These are phyloP conservation scores for Strix aluco DNA, from an alignment of 2,113 vertebrate species.

Conservation along the genomic window DNA sequence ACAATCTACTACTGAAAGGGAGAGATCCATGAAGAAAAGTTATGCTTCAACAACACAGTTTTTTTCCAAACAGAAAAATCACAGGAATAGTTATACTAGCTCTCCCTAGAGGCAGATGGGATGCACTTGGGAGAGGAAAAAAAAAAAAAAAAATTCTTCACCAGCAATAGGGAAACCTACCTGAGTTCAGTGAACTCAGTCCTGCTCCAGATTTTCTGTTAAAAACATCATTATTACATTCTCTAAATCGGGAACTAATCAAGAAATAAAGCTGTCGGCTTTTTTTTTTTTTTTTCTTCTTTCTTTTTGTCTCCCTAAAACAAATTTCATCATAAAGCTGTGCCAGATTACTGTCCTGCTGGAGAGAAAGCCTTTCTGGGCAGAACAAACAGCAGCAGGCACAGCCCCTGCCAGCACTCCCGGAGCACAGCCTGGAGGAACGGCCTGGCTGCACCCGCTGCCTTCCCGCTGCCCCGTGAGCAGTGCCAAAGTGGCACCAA, in stretches of 20 bases:
- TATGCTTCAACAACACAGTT: neutral
- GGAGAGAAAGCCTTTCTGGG: neutral
- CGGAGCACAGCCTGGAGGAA: fast-evolving
- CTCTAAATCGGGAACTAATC: neutral
- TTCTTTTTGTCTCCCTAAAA: neutral
- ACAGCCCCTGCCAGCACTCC: neutral
- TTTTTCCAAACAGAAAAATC: neutral
- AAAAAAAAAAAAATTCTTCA: neutral
- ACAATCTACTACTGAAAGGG: neutral
- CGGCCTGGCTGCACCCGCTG: neutral
- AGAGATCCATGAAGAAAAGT: neutral
- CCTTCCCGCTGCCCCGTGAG: neutral
- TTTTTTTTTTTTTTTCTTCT: no score
- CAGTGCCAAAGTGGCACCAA: neutral
- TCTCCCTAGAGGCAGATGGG: neutral
- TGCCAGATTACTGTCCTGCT: neutral
- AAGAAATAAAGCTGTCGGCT: neutral
- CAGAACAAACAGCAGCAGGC: neutral
- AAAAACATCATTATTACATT: neutral
- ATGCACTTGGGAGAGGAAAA: neutral
- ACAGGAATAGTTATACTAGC: neutral
- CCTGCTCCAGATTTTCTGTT: neutral
- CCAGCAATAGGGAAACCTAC: neutral
- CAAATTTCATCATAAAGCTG: neutral
- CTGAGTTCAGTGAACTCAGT: neutral